phyloP scores from a whole-genome alignment of 2,888 invertebrate species.

The Diabrotica balteata region DNA sequence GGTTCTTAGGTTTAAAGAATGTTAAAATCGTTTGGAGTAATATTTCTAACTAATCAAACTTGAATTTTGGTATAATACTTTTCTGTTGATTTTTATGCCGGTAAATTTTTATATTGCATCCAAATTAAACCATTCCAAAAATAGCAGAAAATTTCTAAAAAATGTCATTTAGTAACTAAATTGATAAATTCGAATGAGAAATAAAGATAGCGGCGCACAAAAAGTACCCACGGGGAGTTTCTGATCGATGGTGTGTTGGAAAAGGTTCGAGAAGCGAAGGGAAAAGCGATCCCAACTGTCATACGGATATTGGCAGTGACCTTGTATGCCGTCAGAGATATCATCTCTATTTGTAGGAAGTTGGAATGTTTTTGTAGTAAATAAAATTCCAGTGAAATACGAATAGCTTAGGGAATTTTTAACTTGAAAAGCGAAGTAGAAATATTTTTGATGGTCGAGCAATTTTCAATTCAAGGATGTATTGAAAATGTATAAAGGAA shows the following conservation, averaged over 20 bases:
- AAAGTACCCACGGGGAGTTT: constrained; percentile 14
- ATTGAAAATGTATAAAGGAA: not conserved
- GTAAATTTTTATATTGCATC: too few species aligned
- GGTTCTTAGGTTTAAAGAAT: too few species aligned
- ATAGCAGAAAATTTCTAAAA: too few species aligned
- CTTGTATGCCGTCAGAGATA: not conserved
- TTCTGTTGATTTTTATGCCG: too few species aligned
- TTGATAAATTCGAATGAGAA: constrained; percentile 14
- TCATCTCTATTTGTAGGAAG: constrained; percentile 1
- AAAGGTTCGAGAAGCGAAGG: constrained; percentile 18
- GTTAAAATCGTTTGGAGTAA: too few species aligned
- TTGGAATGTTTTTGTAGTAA: not conserved
- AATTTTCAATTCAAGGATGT: not conserved
- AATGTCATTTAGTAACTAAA: not conserved
- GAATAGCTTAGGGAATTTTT: not conserved
- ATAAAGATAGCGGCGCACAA: constrained; percentile 10
- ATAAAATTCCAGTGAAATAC: constrained; percentile 2
- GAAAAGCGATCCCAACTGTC: constrained; percentile 13
- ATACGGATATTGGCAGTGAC: not conserved
- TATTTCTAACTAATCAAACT: too few species aligned
- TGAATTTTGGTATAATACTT: too few species aligned
- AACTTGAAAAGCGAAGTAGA: not conserved
- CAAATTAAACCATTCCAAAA: too few species aligned
- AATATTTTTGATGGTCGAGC: not conserved
- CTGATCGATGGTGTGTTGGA: constrained; percentile 14